A percentile compares a stretch with the other conserved stretches of the same genome.
phyloP scores from a whole-genome alignment of 2,113 vertebrate genomes.

The Pseudorhombus dupliciocellatus region DNA sequence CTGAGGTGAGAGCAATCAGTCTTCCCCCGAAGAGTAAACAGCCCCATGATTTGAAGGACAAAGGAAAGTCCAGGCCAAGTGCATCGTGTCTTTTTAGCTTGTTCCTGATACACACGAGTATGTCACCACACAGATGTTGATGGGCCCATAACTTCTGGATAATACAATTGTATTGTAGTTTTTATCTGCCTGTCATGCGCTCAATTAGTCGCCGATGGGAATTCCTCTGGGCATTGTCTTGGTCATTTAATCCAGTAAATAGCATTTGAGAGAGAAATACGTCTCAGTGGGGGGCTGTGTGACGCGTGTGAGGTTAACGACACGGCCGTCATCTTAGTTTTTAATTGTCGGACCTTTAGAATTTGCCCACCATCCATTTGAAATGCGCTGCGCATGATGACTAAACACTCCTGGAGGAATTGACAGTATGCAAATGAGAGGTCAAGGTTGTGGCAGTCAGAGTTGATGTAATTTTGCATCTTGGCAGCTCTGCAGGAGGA shows the following conservation, averaged over 20 bases:
- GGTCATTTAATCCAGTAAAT: constrained; percentile 17
- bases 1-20: constrained; percentile 59
- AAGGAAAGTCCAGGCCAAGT: constrained; percentile 41
- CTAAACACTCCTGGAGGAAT: constrained; percentile 51
- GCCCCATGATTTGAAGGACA: constrained; percentile 59
- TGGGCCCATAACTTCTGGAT: constrained; percentile 36
- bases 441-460: constrained; percentile 64
- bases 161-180: constrained; percentile 43
- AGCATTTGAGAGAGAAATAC: constrained; percentile 27
- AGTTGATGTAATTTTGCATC: constrained; percentile 61
- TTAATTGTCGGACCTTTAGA: constrained; percentile 43
- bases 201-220: constrained; percentile 32
- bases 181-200: constrained; percentile 49
- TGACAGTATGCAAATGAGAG: constrained; percentile 61
- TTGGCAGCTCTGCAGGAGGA: constrained; percentile 47
- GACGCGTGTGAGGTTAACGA: constrained; percentile 5
- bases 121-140: constrained; percentile 58
- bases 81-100: constrained; percentile 31
- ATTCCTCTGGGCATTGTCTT: constrained; percentile 19
- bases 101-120: constrained; percentile 53
- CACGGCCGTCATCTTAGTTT: constrained; percentile 6
- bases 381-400: constrained; percentile 48
- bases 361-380: constrained; percentile 30
- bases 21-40: constrained; percentile 51
- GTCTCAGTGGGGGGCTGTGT: too few relatives aligned